Conservation (phyloP, 2,888 invertebrate species). For the Noctua janthe region DNA sequence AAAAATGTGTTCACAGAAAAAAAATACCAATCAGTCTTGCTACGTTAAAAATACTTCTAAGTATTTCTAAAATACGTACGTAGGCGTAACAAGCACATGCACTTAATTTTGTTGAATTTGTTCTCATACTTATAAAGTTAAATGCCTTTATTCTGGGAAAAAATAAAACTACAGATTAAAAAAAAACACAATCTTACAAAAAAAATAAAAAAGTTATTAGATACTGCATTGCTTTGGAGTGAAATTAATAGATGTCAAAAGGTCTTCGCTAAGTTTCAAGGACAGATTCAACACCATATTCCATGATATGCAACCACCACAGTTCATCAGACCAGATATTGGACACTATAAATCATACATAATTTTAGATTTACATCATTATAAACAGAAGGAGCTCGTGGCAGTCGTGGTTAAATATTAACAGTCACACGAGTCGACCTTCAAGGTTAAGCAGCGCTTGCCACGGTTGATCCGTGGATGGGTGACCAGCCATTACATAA, state of each 20-base stretch:
- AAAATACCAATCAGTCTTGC: not conserved
- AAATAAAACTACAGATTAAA: not conserved
- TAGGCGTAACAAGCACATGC: slow-evolving; percentile 4
- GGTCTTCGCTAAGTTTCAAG: not conserved
- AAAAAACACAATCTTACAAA: not conserved
- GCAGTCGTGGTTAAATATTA: not conserved
- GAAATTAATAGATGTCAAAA: not conserved
- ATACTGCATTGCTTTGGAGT: not conserved
- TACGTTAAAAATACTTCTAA: not conserved
- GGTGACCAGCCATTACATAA: not conserved
- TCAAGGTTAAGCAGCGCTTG: not conserved
- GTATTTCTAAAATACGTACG: not conserved
- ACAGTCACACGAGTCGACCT: not conserved
- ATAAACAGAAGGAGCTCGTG: not conserved
- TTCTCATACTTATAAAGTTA: not conserved
- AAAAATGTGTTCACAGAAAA: not conserved
- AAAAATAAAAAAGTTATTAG: not conserved
- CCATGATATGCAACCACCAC: not conserved
- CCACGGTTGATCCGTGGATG: not conserved
- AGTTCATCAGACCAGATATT: too few relatives aligned
- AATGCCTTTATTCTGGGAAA: not conserved
- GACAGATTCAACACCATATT: not conserved
- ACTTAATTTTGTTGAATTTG: slow-evolving; percentile 6
- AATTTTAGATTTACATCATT: not conserved
- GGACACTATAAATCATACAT: not conserved